Conservation (phyloP, 2,797 vertebrate species). For the Amblyopsis hoosieri region DNA sequence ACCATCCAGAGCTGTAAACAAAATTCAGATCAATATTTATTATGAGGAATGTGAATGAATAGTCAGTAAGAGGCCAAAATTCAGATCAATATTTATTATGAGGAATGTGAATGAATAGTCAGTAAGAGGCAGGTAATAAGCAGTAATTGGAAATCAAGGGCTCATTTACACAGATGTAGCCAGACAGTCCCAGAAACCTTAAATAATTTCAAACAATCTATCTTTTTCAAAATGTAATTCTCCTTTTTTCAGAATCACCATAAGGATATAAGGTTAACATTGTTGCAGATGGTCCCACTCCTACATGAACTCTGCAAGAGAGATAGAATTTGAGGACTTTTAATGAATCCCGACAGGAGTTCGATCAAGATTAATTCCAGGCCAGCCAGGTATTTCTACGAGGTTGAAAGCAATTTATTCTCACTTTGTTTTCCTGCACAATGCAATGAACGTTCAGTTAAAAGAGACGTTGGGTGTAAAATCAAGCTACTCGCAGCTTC, state of each 20-base stretch:
- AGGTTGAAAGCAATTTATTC: constrained; percentile 55
- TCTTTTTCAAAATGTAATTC: no score
- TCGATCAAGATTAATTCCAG: constrained; percentile 81
- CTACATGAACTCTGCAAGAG: constrained; percentile 66
- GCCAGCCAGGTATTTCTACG: constrained; percentile 72
- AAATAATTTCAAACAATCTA: no score
- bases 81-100: constrained; percentile 44
- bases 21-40: constrained; percentile 42
- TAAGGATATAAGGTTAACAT: no score
- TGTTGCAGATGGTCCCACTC: background rate
- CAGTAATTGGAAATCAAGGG: constrained; percentile 38
- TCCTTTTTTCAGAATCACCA: no score
- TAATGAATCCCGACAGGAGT: constrained; percentile 77
- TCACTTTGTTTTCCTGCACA: background rate
- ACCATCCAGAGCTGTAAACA: constrained; percentile 28
- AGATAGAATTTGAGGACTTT: constrained; percentile 69
- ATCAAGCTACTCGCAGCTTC: no score
- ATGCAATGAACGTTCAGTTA: no score
- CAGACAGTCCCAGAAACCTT: constrained; percentile 17
- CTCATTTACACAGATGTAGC: constrained; percentile 26
- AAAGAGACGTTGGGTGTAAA: no score
- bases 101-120: constrained; percentile 31
- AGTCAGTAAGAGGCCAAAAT: background rate
- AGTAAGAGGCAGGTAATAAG: constrained; percentile 41
- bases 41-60: constrained; percentile 35